Percentiles rank a stretch among this genome's conserved stretches.
Conservation (phyloP, 2,113 vertebrate species). For the Himantopus leucocephalus region DNA sequence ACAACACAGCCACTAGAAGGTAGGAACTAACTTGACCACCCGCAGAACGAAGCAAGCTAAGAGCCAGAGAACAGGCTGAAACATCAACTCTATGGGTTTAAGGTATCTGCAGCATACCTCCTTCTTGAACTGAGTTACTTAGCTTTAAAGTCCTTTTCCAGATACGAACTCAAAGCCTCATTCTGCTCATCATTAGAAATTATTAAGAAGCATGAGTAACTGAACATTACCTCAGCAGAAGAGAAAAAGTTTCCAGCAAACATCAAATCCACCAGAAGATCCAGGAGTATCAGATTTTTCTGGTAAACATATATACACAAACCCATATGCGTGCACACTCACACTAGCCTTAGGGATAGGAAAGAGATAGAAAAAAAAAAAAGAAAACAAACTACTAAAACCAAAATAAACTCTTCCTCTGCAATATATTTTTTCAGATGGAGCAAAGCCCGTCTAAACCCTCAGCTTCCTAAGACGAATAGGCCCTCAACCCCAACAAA, state of each 20-base stretch:
- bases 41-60: fast-evolving
- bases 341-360: fast-evolving
- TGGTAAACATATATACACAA: not conserved
- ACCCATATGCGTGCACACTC: fast-evolving
- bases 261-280: not conserved
- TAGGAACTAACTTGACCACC: not conserved
- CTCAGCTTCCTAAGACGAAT: fast-evolving
- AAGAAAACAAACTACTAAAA: not conserved
- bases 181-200: not conserved
- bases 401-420: not conserved
- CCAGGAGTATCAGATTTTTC: not conserved
- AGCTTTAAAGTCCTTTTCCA: not conserved
- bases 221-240: not conserved
- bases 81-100: not conserved
- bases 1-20: not conserved
- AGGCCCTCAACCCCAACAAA: not conserved
- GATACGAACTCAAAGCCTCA: not conserved
- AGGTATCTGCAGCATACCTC: not conserved
- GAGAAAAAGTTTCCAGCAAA: not conserved
- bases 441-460: not conserved
- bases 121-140: not conserved
- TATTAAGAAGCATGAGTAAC: not conserved
- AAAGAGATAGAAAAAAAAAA: fast-evolving
- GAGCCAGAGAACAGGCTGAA: not conserved
- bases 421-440: fast-evolving